Evolutionary conservation across 2,888 invertebrate species (phyloP).

Genomic region (Spilarctia lutea): DNA sequence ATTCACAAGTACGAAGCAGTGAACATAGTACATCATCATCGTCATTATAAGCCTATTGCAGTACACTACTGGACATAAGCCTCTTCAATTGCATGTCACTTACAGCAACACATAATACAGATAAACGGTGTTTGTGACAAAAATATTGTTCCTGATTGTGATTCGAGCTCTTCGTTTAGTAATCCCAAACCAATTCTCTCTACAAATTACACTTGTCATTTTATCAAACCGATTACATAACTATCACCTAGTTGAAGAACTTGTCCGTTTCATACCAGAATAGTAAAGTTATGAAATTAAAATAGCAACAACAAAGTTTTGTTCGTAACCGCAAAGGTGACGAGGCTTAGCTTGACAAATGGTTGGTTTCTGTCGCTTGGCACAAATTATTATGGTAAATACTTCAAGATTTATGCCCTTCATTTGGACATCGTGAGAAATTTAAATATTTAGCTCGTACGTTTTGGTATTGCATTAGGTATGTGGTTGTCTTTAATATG

Average conservation of each 20-base stretch:
- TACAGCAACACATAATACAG: no score
- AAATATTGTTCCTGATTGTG: not conserved
- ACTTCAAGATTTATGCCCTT: constrained; percentile 17
- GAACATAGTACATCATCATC: no score
- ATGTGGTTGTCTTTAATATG: not conserved
- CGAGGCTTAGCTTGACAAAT: constrained; percentile 34
- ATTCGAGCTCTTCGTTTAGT: not conserved
- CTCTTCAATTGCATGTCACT: no score
- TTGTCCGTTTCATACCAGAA: not conserved
- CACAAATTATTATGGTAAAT: constrained; percentile 23
- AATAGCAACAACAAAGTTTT: not conserved
- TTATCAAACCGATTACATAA: not conserved
- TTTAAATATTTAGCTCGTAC: constrained; percentile 12
- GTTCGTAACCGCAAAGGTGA: constrained; percentile 17
- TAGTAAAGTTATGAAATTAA: not conserved
- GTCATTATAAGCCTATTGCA: no score
- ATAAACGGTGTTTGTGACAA: not conserved
- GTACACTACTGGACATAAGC: no score
- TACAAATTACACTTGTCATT: not conserved
- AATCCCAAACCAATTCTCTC: not conserved
- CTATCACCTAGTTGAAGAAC: not conserved
- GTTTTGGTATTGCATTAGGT: not conserved
- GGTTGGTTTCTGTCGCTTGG: constrained; percentile 11
- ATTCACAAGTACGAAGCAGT: no score
- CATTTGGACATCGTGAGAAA: constrained; percentile 14